A percentile compares a stretch with the other conserved stretches of the same genome.
Conservation (phyloP, 2,113 vertebrate species). For the Clinocottus analis region DNA sequence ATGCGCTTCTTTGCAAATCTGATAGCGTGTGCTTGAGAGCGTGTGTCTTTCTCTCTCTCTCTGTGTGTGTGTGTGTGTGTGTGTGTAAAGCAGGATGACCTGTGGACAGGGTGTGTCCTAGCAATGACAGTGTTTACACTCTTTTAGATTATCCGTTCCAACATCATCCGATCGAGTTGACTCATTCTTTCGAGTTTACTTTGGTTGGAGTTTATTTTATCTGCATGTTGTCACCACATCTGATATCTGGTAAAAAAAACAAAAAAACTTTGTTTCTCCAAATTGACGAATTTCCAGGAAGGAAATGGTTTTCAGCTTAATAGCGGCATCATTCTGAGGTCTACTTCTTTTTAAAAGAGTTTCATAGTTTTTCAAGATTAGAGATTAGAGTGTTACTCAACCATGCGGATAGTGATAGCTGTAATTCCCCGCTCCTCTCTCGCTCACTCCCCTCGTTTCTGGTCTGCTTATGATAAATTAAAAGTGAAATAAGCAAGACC, state of each 20-base stretch:
- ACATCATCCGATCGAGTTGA: not conserved
- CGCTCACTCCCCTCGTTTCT: not conserved
- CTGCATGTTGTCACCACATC: conserved; percentile 1
- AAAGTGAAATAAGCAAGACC: not conserved
- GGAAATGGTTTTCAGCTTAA: conserved; percentile 11
- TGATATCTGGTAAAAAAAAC: conserved; percentile 12
- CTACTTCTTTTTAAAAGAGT: not conserved
- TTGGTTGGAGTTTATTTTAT: conserved; percentile 5
- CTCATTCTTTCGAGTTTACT: not conserved
- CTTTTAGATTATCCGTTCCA: not conserved
- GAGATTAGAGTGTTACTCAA: conserved; percentile 31
- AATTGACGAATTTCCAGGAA: conserved; percentile 8
- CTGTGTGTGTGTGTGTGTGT: not conserved
- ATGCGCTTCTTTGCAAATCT: conserved; percentile 58
- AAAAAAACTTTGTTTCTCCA: not conserved
- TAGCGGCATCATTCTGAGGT: not conserved
- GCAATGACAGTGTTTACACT: not conserved
- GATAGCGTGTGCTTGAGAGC: conserved; percentile 21
- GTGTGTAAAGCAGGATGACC: not conserved
- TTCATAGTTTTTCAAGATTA: conserved; percentile 16
- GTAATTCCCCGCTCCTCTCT: not conserved
- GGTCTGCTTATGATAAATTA: not conserved
- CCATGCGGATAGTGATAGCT: not conserved
- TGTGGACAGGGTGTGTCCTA: not conserved
- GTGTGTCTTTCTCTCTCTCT: conserved; percentile 12